These are phyloP conservation scores for Cirrhinus molitorella DNA, from an alignment of 2,797 vertebrate species.

Conservation along the genomic window DNA sequence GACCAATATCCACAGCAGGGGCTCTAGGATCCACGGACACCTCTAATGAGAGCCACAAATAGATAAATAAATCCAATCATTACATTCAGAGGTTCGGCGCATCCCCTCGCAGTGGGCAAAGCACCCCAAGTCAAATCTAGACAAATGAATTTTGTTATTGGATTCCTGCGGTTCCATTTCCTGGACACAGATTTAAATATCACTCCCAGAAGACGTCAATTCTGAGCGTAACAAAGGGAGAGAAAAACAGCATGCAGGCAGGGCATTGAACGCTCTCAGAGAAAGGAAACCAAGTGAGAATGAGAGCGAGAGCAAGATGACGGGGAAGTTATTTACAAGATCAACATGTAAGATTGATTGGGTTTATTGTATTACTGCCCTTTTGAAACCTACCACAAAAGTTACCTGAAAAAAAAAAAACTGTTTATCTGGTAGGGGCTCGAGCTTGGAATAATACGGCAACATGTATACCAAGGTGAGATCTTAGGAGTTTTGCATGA, in stretches of 20 bases:
- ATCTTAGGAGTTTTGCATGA: conserved; percentile 15
- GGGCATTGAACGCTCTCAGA: conserved; percentile 4
- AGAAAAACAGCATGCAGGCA: conserved; percentile 11
- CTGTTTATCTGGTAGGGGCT: not conserved
- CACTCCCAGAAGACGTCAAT: conserved; percentile 40
- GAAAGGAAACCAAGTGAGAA: conserved; percentile 9
- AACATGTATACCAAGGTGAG: not conserved
- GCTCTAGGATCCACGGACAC: conserved; percentile 53
- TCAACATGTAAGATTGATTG: conserved; percentile 38
- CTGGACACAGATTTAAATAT: conserved; percentile 59
- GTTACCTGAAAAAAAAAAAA: not conserved
- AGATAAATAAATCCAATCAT: conserved; percentile 68
- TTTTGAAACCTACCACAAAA: conserved; percentile 18
- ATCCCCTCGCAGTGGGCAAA: conserved; percentile 58
- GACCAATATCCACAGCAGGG: conserved; percentile 52
- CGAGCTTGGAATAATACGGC: not conserved
- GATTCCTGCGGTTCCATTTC: conserved; percentile 46
- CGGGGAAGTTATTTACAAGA: conserved; percentile 37
- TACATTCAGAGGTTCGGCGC: conserved; percentile 54
- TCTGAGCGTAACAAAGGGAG: conserved; percentile 6
- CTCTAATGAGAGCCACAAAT: conserved; percentile 64
- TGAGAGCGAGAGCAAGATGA: conserved; percentile 28
- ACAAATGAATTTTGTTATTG: conserved; percentile 64
- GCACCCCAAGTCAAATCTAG: conserved; percentile 62
- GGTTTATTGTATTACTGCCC: conserved; percentile 23